Conservation (phyloP, 2,797 vertebrate species). For the Catharus ustulatus region DNA sequence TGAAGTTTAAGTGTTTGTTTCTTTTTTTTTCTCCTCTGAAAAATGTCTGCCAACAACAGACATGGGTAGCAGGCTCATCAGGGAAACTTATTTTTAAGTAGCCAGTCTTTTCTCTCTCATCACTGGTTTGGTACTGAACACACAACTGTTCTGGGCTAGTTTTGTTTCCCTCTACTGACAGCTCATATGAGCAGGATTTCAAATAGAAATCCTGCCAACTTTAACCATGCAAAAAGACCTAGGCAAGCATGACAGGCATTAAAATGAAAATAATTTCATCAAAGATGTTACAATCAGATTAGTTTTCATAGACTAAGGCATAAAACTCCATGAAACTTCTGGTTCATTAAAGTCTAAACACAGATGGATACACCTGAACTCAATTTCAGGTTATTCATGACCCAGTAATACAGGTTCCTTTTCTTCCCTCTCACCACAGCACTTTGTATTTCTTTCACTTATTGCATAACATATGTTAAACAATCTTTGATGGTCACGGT, state of each 20-base stretch:
- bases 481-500: neutral
- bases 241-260: neutral
- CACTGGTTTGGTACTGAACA: neutral
- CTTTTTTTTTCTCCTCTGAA: neutral
- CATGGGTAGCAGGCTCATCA: neutral
- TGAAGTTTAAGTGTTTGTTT: neutral
- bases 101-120: neutral
- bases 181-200: neutral
- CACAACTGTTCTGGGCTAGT: neutral
- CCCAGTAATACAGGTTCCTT: neutral
- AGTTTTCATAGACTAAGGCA: neutral
- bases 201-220: neutral
- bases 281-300: neutral
- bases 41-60: neutral
- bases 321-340: neutral
- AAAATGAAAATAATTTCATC: neutral
- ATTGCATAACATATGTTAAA: neutral
- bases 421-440: neutral
- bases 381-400: neutral
- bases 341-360: neutral
- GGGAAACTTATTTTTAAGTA: neutral
- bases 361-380: neutral
- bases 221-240: neutral
- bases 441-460: neutral
- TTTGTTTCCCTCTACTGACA: neutral